Percentiles rank a stretch among this genome's conserved stretches.
phyloP scores from a whole-genome alignment of 2,888 invertebrate genomes.

The Venustoraphidia nigricollis region DNA sequence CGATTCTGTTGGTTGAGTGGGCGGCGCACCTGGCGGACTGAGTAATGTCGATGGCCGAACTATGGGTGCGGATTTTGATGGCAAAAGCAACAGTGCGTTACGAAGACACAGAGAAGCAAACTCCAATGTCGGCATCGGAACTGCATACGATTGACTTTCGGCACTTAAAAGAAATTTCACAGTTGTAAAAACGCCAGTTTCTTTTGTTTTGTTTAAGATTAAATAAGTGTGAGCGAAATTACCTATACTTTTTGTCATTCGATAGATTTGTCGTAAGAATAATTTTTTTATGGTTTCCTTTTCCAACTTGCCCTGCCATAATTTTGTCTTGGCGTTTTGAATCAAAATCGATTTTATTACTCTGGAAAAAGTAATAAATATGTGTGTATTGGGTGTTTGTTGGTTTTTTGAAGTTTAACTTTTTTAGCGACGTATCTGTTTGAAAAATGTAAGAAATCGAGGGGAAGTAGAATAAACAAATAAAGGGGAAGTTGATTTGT shows the following conservation, averaged over 20 bases:
- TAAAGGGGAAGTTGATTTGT: too few relatives aligned
- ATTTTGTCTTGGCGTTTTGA: conserved; percentile 39
- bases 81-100: conserved; percentile 63
- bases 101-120: conserved; percentile 79
- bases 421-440: too few relatives aligned
- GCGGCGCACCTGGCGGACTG: conserved; percentile 12
- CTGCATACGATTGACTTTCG: conserved; percentile 62
- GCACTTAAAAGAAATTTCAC: conserved; percentile 22
- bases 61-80: conserved; percentile 28
- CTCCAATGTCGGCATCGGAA: conserved; percentile 76
- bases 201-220: conserved; percentile 15
- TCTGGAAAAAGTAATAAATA: conserved; percentile 24
- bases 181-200: conserved; percentile 10
- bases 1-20: conserved; percentile 23
- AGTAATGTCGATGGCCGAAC: conserved; percentile 21
- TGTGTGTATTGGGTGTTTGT: not conserved
- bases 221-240: conserved; percentile 5
- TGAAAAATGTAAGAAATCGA: too few relatives aligned
- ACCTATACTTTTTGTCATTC: conserved; percentile 37
- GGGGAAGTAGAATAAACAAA: too few relatives aligned
- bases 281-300: conserved; percentile 43
- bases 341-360: conserved; percentile 45
- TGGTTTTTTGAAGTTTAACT: too few relatives aligned
- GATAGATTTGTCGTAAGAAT: conserved; percentile 38
- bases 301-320: conserved; percentile 40